Evolutionary conservation across 2,113 vertebrate species (phyloP).

Genomic region (Cryptoleucopteryx plumbea): DNA sequence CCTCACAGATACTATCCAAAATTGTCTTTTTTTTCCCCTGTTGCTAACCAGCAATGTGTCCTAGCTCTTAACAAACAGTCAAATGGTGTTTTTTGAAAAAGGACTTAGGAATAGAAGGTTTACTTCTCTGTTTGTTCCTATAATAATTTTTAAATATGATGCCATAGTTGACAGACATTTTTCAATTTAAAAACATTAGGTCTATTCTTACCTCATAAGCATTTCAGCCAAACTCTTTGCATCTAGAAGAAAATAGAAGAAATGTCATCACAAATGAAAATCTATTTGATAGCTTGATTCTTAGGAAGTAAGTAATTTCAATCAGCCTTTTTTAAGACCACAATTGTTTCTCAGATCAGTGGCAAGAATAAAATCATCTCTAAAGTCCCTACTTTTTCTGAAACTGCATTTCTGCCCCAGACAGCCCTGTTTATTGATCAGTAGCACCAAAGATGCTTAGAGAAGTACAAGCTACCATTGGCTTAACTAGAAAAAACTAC

Average conservation of each 20-base stretch:
- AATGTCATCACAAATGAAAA: conserved; percentile 8
- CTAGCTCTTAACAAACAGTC: neutral
- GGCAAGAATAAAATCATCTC: neutral
- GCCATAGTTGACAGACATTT: neutral
- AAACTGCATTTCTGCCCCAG: neutral
- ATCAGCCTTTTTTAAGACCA: neutral
- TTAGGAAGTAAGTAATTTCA: neutral
- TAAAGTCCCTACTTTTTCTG: neutral
- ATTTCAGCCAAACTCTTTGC: conserved; percentile 99
- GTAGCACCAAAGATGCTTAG: neutral
- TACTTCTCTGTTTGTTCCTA: neutral
- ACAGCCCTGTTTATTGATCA: neutral
- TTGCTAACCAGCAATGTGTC: neutral
- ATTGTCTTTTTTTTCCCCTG: neutral
- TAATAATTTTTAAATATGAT: neutral
- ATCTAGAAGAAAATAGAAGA: conserved; percentile 84
- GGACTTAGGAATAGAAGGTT: neutral
- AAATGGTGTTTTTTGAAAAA: neutral
- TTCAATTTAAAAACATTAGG: neutral
- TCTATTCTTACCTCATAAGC: conserved; percentile 93
- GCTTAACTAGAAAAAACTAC: neutral
- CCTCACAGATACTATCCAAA: neutral
- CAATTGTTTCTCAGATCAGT: neutral
- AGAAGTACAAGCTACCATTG: neutral
- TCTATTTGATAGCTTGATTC: neutral